Base-by-base conservation (phyloP, 1,140 invertebrate genomes). In the Chelonus insularis region DNA sequence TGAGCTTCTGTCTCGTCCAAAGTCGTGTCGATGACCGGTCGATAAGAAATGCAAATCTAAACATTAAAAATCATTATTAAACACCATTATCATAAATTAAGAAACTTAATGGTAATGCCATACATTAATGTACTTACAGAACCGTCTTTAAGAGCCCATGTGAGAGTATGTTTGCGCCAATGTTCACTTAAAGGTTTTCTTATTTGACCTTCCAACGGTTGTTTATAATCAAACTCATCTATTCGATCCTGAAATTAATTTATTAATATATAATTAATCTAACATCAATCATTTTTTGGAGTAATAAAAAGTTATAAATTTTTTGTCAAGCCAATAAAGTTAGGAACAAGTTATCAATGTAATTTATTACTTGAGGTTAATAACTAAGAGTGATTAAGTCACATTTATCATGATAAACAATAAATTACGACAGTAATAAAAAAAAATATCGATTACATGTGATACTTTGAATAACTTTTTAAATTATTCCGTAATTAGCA, bases 81-180 rank as follows among this genome's bases (percentile, higher is more conserved):
- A 34, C 11, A 9, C 9, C n/a, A 41, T 41, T 14, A n/a, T n/a
- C 23, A 23, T 25, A 11, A 23, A 48, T 48, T 7, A 8, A 21
- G 8, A n/a, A 20, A 48, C 2, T 16, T 45, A 45, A 14, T 43
- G 11, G 6, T 3, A 9, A 11, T 43, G 25, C 2, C 18, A 3
- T 41, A 29, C 21, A 63, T n/a, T 36, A 11, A 55, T 83, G 84
- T 45, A 59, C 66, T 85, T 70, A 93, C 93, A 45, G 85, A 87
- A 20, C 83, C 79, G 1, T 79, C 67, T 64, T 95, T 84, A 0
- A 90, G 82, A 29, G 82, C 85, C 68, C 80, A 84, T 9, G 90
- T 86, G 4, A 97, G 75, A 0, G 94, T 94, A 79, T 97, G 95
- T 77, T 97, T 97, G 34, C 95, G 84, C 93, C 93, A 97, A 77